Evolutionary conservation across 2,797 vertebrate species (phyloP), one percentile per base, ranked within the genome.

Genomic region (Antennarius maculatus): DNA sequence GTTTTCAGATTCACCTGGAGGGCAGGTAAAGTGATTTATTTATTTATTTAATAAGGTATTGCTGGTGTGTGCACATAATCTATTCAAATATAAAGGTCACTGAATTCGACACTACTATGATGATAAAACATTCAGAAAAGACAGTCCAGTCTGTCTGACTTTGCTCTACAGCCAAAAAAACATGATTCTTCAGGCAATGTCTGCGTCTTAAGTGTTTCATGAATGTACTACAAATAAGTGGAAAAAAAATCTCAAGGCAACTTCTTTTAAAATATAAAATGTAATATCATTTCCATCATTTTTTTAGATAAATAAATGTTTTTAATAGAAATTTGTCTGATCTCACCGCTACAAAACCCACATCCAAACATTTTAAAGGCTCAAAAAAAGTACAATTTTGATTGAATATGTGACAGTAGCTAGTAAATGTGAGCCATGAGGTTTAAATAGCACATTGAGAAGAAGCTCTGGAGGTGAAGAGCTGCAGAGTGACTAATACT

Each of bases 71-170:
- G 52, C 61, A 52, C 68, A 13, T 57, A 39, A 72, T 58, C 55
- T 45, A 52, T 63, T 55, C 67, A 73, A 66, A 67, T 69, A 8
- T 72, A 79, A 74, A 73, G 39, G 61, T 37, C 17, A 27, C 68
- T 81, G 68, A 81, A 81, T 86, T 77, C 76, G 77, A 81, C 66
- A 73, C 12, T 41, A 8, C 58, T 47, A 63, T 51, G 57, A 79
- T 23, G 23, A 23, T 23, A 23, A 23, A 23, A 23, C 23, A 23
- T 23, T 23, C 23, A 23, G 23, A 1, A 23, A 23, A 1, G 23
- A 71, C 18, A 57, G 45, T 37, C 61, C 13, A 56, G 60, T 15
- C 58, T 8, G 69, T 61, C 43, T 72, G 52, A 27, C 57, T 43
- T 47, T 39, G 34, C 6, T 57, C 39, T 39, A 41, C 29, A 31